These are phyloP conservation scores for Simalia tracyae DNA, from an alignment of 2,797 vertebrate genomes.

Conservation along the genomic window DNA sequence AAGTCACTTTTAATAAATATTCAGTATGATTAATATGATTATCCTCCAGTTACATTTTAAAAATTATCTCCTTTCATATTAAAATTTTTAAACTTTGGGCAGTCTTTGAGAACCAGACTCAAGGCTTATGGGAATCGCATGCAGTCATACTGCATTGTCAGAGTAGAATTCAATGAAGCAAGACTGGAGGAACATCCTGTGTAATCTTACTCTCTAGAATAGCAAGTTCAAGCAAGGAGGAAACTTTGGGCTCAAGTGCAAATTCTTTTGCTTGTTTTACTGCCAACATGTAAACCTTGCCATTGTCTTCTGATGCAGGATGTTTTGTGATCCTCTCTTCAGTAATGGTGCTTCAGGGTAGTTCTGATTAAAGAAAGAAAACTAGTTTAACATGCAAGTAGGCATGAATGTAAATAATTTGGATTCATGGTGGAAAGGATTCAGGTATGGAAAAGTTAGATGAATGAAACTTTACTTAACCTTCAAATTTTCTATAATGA, in stretches of 20 bases:
- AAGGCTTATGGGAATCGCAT: neutral
- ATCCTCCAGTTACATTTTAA: neutral
- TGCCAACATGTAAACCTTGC: conserved; percentile 62
- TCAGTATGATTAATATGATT: neutral
- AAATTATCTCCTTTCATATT: neutral
- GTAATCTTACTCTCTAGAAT: conserved; percentile 45
- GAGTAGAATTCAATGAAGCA: conserved; percentile 53
- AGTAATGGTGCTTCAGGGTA: fast-evolving
- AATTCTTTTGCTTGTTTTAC: conserved; percentile 33
- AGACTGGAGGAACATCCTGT: conserved; percentile 53
- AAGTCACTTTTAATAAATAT: neutral
- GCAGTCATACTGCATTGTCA: conserved; percentile 63
- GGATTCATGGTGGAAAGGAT: neutral
- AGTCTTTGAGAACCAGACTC: neutral
- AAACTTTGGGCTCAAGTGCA: conserved; percentile 18
- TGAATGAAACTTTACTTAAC: neutral
- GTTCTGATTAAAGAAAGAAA: conserved; percentile 23
- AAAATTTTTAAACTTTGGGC: neutral
- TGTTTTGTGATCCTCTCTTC: conserved; percentile 41
- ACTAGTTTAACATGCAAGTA: conserved; percentile 6
- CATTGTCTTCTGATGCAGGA: conserved; percentile 61
- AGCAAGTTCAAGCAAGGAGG: conserved; percentile 53
- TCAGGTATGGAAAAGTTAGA: neutral
- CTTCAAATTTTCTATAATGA: neutral
- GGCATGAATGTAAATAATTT: neutral